phyloP scores from a whole-genome alignment of 2,797 vertebrate species.

The Falco berigora region DNA sequence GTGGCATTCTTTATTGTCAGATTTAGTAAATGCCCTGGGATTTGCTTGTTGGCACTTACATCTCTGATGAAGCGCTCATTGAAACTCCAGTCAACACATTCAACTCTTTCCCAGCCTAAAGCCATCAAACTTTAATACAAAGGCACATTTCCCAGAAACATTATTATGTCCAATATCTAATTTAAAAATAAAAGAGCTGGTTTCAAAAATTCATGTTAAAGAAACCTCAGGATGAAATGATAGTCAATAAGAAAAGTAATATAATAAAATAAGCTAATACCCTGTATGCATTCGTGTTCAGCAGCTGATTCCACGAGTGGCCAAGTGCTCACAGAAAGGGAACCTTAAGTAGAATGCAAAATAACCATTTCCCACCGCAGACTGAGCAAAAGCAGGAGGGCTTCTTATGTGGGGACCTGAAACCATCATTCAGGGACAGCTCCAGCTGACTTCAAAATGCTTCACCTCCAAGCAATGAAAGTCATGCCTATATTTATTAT shows the following conservation, averaged over 20 bases:
- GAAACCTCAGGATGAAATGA: not conserved
- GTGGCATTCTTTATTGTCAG: not conserved
- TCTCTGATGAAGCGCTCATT: not conserved
- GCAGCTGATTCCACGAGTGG: not conserved
- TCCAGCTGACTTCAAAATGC: not conserved
- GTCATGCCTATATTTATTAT: not conserved
- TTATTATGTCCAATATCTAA: not conserved
- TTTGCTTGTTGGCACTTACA: not conserved
- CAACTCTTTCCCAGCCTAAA: not conserved
- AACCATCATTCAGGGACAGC: not conserved
- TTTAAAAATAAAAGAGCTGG: not conserved
- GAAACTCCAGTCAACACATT: not conserved
- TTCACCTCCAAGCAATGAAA: not conserved
- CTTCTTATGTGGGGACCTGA: not conserved
- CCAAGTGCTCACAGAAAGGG: not conserved
- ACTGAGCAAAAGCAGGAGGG: not conserved
- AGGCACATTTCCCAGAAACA: not conserved
- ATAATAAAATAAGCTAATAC: not conserved
- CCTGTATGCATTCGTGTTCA: not conserved
- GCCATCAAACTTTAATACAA: slow-evolving; percentile 12
- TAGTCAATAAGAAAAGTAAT: not conserved
- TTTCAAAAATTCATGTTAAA: not conserved
- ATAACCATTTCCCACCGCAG: not conserved
- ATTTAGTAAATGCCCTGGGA: not conserved
- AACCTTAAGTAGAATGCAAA: not conserved